Percentiles rank a stretch among this genome's conserved stretches.
Conservation (phyloP, 2,113 vertebrate species). For the Apus apus region DNA sequence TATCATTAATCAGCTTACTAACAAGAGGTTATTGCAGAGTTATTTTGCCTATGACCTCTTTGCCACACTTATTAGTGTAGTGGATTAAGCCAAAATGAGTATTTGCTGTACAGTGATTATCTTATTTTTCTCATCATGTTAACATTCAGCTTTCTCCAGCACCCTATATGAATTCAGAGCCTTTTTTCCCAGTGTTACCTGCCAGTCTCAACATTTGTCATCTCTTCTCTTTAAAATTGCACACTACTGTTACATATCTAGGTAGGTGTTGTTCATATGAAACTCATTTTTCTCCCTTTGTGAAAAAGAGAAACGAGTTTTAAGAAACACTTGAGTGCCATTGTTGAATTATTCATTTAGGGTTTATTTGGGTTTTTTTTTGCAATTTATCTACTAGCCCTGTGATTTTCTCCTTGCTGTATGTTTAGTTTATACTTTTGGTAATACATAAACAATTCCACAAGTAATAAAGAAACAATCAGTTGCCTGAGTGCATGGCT, state of each 20-base stretch:
- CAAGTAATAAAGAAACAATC: slow-evolving; percentile 27
- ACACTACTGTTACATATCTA: not conserved
- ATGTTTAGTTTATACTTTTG: slow-evolving; percentile 21
- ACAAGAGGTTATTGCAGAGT: not conserved
- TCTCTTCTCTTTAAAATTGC: not conserved
- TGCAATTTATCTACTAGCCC: not conserved
- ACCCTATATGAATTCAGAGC: not conserved
- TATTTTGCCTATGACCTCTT: not conserved
- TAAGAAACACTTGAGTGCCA: not conserved
- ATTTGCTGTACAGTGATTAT: not conserved
- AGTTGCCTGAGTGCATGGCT: not conserved
- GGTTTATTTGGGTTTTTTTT: not conserved
- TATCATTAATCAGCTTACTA: not conserved
- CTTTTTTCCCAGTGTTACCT: not conserved
- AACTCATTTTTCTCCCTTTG: not conserved
- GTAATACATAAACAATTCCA: slow-evolving; percentile 13
- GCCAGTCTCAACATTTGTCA: not conserved
- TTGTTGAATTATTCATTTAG: slow-evolving; percentile 44
- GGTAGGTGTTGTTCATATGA: not conserved
- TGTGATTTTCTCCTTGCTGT: not conserved
- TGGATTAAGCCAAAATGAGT: not conserved
- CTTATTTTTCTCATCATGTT: not conserved
- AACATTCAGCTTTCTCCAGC: not conserved
- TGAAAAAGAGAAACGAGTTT: not conserved
- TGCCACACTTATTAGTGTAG: not conserved